phyloP scores from a whole-genome alignment of 2,888 invertebrate species.

The Trichogramma evanescens region DNA sequence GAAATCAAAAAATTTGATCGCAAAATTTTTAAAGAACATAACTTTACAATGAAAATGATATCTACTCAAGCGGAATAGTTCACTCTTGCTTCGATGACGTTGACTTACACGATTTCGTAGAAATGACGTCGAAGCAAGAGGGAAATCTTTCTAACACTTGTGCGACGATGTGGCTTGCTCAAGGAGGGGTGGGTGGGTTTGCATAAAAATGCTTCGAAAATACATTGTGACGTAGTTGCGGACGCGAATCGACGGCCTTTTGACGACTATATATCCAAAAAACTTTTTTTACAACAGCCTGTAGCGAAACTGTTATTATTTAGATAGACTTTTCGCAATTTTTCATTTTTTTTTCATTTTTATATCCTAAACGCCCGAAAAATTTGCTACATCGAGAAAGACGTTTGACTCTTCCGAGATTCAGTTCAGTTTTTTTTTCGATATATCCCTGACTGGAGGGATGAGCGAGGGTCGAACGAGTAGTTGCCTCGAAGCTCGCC shows the following conservation, averaged over 20 bases:
- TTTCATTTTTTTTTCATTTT: background rate
- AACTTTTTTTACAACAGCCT: slow-evolving; percentile 7
- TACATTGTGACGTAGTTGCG: slow-evolving; percentile 34
- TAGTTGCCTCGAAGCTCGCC: slow-evolving; percentile 25
- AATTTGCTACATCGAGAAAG: slow-evolving; percentile 10
- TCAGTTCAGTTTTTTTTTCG: slow-evolving; percentile 17
- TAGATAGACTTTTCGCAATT: background rate
- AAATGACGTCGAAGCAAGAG: too few species aligned
- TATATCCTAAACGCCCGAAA: background rate
- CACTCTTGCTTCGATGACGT: too few species aligned
- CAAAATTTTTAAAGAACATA: too few species aligned
- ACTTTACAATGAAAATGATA: too few species aligned
- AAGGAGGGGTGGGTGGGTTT: slow-evolving; percentile 29
- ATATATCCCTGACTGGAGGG: slow-evolving; percentile 16
- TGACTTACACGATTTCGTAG: too few species aligned
- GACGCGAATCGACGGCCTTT: slow-evolving; percentile 29
- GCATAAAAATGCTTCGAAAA: slow-evolving; percentile 32
- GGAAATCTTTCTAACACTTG: too few species aligned
- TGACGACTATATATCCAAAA: slow-evolving; percentile 22
- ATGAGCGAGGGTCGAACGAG: slow-evolving; percentile 7
- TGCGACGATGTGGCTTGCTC: background rate
- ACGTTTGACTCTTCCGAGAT: background rate
- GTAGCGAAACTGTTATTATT: background rate
- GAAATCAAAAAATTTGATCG: too few species aligned
- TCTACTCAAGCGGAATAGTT: too few species aligned